Conservation (phyloP, 2,113 vertebrate species). For the Amia ocellicauda region DNA sequence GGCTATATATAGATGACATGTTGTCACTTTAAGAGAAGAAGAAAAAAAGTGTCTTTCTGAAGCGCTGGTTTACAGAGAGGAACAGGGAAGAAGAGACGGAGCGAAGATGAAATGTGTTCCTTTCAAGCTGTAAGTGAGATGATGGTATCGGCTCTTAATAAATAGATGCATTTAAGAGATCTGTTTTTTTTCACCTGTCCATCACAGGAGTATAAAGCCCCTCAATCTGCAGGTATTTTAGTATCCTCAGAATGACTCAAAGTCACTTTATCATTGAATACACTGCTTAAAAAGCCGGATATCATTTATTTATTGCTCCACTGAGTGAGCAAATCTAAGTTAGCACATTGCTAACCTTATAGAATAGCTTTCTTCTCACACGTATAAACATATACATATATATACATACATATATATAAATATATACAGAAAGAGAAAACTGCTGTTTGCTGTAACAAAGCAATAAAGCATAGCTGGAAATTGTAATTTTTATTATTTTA, state of each 20-base stretch:
- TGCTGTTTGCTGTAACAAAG: no score
- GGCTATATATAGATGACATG: conserved; percentile 75
- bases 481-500: no score
- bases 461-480: no score
- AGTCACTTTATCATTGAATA: not conserved
- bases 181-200: not conserved
- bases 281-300: not conserved
- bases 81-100: conserved; percentile 33
- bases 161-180: not conserved
- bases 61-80: conserved; percentile 53
- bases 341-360: no score
- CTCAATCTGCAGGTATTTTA: not conserved
- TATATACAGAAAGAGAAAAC: no score
- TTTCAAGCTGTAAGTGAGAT: not conserved
- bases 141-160: not conserved
- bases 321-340: no score
- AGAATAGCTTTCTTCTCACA: no score
- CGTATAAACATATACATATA: no score
- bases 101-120: conserved; percentile 39
- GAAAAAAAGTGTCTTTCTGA: conserved; percentile 40
- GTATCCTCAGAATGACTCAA: not conserved
- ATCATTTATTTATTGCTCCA: no score
- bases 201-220: not conserved
- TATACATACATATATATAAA: no score
- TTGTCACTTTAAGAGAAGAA: conserved; percentile 63